Base-by-base conservation (phyloP, 2,888 invertebrate genomes). In the Oeneis ivallda region DNA sequence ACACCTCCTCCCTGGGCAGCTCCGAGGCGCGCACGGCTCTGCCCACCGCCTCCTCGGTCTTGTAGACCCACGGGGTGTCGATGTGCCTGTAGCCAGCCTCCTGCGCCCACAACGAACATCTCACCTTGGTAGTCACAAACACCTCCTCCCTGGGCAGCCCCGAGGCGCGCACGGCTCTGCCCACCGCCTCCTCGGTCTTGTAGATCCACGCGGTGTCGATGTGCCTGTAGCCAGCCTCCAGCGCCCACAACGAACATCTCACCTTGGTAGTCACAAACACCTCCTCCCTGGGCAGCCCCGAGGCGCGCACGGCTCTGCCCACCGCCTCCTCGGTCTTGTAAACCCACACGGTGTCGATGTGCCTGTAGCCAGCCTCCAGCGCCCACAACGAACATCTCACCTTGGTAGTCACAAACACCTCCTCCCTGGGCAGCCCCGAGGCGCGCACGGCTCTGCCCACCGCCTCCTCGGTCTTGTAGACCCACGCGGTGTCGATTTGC, bases 81-180 rank as follows among this genome's bases (percentile, higher is more conserved):
- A 95, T 87, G 75, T 94, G 94, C 0, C 93, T 86, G 80, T 94
- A 95, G 0, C 95, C 95, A n/a, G n/a, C n/a, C n/a, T n/a, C n/a
- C n/a, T n/a, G n/a, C n/a, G n/a, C n/a, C n/a, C n/a, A n/a, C n/a
- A n/a, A n/a, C n/a, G 2, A 26, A 5, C 13, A 43, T 11, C 49
- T 50, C 50, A 92, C 93, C 89, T 93, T 93, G 57, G 90, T 93
- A 0, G 93, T 93, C 32, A 94, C 76, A 77, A 93, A 94, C 0
- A 94, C 69, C 0, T 93, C 92, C 32, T 93, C 89, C 37, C 94
- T 83, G 66, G 81, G 87, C 13, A 93, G 71, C 0, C 89, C 87
- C 0, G 71, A 73, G 11, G 19, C 60, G 9, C 92, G 79, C 8
- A 94, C 67, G 0, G 86, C 93, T 15, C 81, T 75, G 0, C 94